These are phyloP conservation scores for Cetonia aurata DNA, from an alignment of 2,888 invertebrate genomes.

Conservation along the genomic window DNA sequence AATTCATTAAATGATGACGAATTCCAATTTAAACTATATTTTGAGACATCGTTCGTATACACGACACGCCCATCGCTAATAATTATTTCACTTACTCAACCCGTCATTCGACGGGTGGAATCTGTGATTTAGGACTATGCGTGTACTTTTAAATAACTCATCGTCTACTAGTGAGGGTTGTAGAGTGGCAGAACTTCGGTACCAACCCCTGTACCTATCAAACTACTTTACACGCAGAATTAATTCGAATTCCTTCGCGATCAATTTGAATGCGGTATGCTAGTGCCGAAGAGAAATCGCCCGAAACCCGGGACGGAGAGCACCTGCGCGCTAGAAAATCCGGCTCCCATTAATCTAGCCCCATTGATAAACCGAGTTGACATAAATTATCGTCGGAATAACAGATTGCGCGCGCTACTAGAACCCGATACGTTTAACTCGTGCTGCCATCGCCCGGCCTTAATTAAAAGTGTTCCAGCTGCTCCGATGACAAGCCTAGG, in stretches of 20 bases:
- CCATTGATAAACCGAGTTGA: conserved; percentile 39
- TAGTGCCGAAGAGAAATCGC: conserved; percentile 18
- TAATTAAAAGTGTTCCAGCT: conserved; percentile 38
- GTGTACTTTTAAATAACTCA: no score
- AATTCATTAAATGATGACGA: no score
- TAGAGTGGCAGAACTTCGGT: no score
- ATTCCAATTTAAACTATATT: no score
- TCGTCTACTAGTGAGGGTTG: no score
- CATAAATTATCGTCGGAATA: conserved; percentile 38
- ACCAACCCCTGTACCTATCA: no score
- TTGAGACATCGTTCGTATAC: no score
- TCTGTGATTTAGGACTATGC: no score
- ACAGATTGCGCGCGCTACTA: conserved; percentile 13
- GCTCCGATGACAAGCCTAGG: not conserved
- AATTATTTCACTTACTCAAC: no score
- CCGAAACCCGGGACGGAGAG: not conserved
- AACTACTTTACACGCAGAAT: conserved; percentile 5
- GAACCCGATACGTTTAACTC: no score
- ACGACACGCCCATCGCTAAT: no score
- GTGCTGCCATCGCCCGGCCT: conserved; percentile 26
- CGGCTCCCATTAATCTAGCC: conserved; percentile 31
- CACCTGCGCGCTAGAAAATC: conserved; percentile 36
- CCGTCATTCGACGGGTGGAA: no score
- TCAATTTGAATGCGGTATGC: conserved; percentile 30
- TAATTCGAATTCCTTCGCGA: conserved; percentile 29